A percentile compares a stretch with the other conserved stretches of the same genome.
phyloP scores from a whole-genome alignment of 2,797 vertebrate genomes.

The Loriculus beryllinus region DNA sequence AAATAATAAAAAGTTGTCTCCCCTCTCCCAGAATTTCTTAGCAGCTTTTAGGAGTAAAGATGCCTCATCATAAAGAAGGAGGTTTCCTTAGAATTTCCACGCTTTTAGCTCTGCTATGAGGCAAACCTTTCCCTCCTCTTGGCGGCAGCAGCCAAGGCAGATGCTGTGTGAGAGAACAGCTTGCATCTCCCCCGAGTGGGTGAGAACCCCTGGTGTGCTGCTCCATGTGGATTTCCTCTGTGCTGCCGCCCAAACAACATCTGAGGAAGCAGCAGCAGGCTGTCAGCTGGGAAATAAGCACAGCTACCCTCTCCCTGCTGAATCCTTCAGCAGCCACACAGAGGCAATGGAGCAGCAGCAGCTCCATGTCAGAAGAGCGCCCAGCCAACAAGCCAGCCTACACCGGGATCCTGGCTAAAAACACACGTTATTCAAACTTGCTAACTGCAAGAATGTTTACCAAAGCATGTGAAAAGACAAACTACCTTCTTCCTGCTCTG shows the following conservation, averaged over 20 bases:
- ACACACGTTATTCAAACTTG: fast-evolving
- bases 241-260: constrained; percentile 61
- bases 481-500: constrained; percentile 28
- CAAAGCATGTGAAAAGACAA: neutral
- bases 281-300: constrained; percentile 7
- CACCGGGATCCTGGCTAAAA: neutral
- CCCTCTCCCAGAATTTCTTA: neutral
- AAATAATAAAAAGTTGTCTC: neutral
- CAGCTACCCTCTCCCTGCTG: neutral
- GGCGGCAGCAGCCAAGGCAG: constrained; percentile 44
- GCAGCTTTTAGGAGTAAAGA: neutral
- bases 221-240: constrained; percentile 48
- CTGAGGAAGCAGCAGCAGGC: constrained; percentile 32
- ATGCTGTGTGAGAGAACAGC: constrained; percentile 42
- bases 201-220: constrained; percentile 54
- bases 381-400: neutral
- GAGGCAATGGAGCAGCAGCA: neutral
- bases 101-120: neutral
- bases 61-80: neutral
- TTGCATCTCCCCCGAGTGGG: constrained; percentile 8
- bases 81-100: neutral
- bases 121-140: neutral
- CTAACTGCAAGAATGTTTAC: neutral
- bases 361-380: neutral
- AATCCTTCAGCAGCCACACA: neutral